Base-by-base conservation (phyloP, 2,113 vertebrate genomes). In the Oxygymnocypris stewartii region DNA sequence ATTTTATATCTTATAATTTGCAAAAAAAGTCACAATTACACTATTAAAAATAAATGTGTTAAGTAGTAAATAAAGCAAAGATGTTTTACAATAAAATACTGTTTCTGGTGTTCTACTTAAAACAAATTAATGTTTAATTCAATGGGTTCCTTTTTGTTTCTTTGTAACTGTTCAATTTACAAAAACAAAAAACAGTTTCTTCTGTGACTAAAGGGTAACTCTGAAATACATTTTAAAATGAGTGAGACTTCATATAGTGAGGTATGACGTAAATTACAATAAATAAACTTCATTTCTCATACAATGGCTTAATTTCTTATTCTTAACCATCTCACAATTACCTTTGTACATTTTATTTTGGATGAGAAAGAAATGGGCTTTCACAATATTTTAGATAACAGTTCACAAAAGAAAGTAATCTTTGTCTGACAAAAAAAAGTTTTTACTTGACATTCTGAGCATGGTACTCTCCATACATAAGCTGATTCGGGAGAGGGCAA, bases 401-500 rank as follows among this genome's bases (percentile, higher is more conserved):
- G 59, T 82, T 82, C 4, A 82, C 20, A 16, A 40, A 42, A 73
- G 10, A 71, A 57, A 77, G 31, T n/a, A 61, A 31, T 28, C 23
- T n/a, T 69, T 88, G 35, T 57, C 31, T 6, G 20, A 40, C 49
- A 49, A 6, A 65, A 81, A 44, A 28, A 3, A 65, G 67, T 54
- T 85, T 2, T 37, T 79, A 37, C 28, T 79, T 81, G 44, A 44
- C 54, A 82, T 82, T 6, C 35, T 25, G 35, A 74, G 16, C 51
- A 57, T 78, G 65, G 31, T 7, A 6, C 20, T 28, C 16, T 49
- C 18, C 40, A 69, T 87, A 77, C 7, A 44, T 79, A 79, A 18
- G 35, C 65, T 79, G 75, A 84, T n/a, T 51, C 20, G 42, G 37
- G 57, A 65, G 69, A 73, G 84, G 75, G 42, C 49, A 31, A 57